These are phyloP conservation scores for Drosophila fuyamai DNA, from an alignment of 1,140 invertebrate genomes.

Conservation along the genomic window DNA sequence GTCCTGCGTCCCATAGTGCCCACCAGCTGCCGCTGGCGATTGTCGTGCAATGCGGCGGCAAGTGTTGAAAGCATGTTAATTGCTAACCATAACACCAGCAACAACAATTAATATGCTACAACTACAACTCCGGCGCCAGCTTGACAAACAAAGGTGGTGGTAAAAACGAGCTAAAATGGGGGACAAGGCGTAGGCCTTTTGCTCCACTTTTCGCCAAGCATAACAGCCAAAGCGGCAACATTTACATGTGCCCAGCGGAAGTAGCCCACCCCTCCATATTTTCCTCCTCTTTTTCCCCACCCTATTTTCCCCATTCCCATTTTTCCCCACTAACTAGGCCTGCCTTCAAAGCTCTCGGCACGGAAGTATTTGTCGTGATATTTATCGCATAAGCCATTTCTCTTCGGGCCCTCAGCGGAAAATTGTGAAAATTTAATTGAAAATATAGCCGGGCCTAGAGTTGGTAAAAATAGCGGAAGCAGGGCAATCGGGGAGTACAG, in stretches of 20 bases:
- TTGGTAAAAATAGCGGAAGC: background rate
- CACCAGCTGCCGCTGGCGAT: constrained; percentile 51
- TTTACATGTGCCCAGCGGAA: constrained; percentile 68
- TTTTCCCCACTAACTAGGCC: constrained; percentile 11
- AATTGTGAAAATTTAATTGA: constrained; percentile 83
- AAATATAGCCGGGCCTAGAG: constrained; percentile 49
- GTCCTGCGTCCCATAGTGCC: constrained; percentile 58
- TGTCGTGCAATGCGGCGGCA: constrained; percentile 62
- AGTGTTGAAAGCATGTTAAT: constrained; percentile 82
- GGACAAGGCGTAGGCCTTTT: constrained; percentile 31
- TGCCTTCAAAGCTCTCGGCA: constrained; percentile 32
- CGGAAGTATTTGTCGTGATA: constrained; percentile 80
- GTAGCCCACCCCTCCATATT: constrained; percentile 25
- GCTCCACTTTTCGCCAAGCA: constrained; percentile 44
- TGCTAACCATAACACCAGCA: constrained; percentile 70
- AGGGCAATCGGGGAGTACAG: background rate
- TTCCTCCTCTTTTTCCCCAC: background rate
- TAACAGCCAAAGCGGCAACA: constrained; percentile 49
- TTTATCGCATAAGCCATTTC: constrained; percentile 78
- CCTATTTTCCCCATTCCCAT: background rate
- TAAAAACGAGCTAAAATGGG: constrained; percentile 7
- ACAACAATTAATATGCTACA: constrained; percentile 38
- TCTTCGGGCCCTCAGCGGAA: constrained; percentile 53
- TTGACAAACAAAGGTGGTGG: constrained; percentile 27
- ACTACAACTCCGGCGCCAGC: constrained; percentile 39